phyloP scores from a whole-genome alignment of 2,888 invertebrate genomes.

The Dryocosmus kuriphilus region DNA sequence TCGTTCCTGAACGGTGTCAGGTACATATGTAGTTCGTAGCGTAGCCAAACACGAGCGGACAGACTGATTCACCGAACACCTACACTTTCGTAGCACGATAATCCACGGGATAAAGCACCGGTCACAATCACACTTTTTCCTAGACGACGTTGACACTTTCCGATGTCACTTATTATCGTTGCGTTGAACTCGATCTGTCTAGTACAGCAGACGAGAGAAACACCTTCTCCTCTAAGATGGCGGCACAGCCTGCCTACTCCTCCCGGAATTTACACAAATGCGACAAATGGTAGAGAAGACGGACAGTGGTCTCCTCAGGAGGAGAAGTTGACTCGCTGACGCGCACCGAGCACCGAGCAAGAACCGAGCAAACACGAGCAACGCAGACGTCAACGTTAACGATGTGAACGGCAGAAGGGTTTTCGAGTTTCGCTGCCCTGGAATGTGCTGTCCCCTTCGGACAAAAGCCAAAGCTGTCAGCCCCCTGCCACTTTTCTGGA shows the following conservation, averaged over 20 bases:
- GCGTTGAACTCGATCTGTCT: conserved; percentile 48
- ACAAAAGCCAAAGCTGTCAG: not conserved
- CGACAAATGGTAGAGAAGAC: conserved; percentile 65
- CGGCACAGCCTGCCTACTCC: conserved; percentile 66
- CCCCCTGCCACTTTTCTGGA: too few relatives aligned
- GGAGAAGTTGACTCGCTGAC: conserved; percentile 47
- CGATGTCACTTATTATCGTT: conserved; percentile 45
- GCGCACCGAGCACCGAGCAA: conserved; percentile 36
- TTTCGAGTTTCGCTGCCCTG: not conserved
- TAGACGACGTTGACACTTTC: conserved; percentile 39
- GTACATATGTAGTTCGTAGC: conserved; percentile 29
- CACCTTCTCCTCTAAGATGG: conserved; percentile 68
- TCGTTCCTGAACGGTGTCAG: conserved; percentile 35
- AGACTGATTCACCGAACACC: conserved; percentile 15
- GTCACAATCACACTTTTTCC: conserved; percentile 33
- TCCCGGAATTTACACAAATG: conserved; percentile 70
- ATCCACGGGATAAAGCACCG: conserved; percentile 12
- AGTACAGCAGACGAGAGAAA: conserved; percentile 53
- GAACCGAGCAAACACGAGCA: conserved; percentile 29
- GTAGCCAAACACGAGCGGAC: conserved; percentile 17
- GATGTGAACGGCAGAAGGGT: not conserved
- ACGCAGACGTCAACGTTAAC: conserved; percentile 15
- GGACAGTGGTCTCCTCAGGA: conserved; percentile 46
- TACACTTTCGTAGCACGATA: conserved; percentile 23
- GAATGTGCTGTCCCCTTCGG: not conserved